Percentiles rank a stretch among this genome's conserved stretches.
phyloP scores from a whole-genome alignment of 2,797 vertebrate genomes.

The Choloepus didactylus region DNA sequence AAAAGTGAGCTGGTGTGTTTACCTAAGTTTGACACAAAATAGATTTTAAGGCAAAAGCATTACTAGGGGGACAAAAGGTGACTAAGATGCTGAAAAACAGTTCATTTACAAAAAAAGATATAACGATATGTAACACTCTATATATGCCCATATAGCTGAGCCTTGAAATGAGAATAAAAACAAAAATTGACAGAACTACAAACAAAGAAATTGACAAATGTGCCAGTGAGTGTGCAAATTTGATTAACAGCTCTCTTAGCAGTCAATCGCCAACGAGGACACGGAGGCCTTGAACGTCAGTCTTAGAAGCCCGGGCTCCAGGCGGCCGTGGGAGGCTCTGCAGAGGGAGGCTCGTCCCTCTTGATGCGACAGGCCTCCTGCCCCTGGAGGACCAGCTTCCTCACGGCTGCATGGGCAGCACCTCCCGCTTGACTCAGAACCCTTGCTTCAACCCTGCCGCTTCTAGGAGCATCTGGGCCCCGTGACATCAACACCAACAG shows the following conservation, averaged over 20 bases:
- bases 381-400: background rate
- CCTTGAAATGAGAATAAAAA: background rate
- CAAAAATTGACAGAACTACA: background rate
- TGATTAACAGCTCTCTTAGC: background rate
- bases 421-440: background rate
- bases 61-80: background rate
- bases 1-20: background rate
- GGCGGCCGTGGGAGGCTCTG: rapidly evolving
- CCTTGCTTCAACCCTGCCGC: rapidly evolving
- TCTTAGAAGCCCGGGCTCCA: background rate
- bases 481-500: background rate
- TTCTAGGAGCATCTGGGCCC: rapidly evolving
- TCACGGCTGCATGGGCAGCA: background rate
- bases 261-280: background rate
- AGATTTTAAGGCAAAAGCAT: background rate
- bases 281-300: rapidly evolving
- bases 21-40: background rate
- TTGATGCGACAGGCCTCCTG: background rate
- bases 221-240: background rate
- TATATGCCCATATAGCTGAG: background rate
- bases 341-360: background rate
- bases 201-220: background rate
- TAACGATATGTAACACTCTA: background rate
- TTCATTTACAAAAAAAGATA: background rate
- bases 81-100: background rate